Percentiles rank a stretch among this genome's conserved stretches.
Conservation (phyloP, 1,140 invertebrate genomes). For the Ips typographus region DNA sequence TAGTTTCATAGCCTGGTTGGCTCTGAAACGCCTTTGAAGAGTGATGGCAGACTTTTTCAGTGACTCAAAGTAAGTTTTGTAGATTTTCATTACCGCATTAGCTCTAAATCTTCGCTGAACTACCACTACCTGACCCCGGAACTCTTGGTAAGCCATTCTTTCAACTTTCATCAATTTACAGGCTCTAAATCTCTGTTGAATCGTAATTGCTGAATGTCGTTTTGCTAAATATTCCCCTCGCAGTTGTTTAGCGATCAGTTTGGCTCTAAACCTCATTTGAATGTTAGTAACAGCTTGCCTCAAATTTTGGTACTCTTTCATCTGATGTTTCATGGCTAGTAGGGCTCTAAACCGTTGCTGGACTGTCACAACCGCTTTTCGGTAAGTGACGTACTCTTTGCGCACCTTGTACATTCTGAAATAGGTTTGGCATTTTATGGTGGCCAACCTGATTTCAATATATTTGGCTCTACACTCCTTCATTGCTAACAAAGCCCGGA, state of each 20-base stretch:
- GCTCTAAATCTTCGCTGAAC: constrained; percentile 52
- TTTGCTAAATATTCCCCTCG: constrained; percentile 42
- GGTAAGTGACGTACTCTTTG: constrained; percentile 23
- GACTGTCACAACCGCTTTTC: constrained; percentile 41
- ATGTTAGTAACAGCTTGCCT: constrained; percentile 51
- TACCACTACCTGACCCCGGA: constrained; percentile 38
- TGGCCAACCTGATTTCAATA: constrained; percentile 39
- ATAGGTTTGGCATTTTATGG: constrained; percentile 42
- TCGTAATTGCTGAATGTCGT: constrained; percentile 44
- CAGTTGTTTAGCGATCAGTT: constrained; percentile 39
- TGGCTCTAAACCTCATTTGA: constrained; percentile 54
- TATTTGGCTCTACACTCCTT: constrained; percentile 44
- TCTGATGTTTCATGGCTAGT: constrained; percentile 47
- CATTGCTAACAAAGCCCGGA: constrained; percentile 13
- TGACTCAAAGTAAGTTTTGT: constrained; percentile 17
- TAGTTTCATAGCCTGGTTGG: constrained; percentile 43
- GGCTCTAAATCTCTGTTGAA: constrained; percentile 47
- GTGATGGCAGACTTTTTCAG: constrained; percentile 6
- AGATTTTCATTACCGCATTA: constrained; percentile 41
- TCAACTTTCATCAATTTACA: constrained; percentile 40
- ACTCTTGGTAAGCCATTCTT: constrained; percentile 39
- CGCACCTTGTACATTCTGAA: constrained; percentile 35
- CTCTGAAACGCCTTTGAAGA: constrained; percentile 48
- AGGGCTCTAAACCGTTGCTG: constrained; percentile 55
- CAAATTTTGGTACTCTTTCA: constrained; percentile 52